Base-by-base conservation (phyloP, 2,888 invertebrate species). In the Anthrax anthrax region DNA sequence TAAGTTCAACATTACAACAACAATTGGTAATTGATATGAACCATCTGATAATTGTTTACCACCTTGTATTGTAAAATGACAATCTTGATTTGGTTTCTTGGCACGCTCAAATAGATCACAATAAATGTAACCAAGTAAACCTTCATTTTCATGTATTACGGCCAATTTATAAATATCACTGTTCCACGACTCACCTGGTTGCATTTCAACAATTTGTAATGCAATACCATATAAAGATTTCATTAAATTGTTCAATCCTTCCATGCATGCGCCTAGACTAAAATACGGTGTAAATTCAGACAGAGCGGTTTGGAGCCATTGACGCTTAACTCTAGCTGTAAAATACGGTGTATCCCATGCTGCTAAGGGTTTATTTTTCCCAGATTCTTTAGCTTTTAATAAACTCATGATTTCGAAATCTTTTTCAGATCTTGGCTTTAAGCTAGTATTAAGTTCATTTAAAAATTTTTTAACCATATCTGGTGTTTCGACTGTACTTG, bases 1-100 rank as follows among this genome's bases (percentile, higher is more conserved):
- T 46, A 96, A 73, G 51, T 91, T 92, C 47, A 96, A 68, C 84
- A 92, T 89, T 39, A 97, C 75, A 16, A 95, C 95, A 1, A 95
- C 96, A 44, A 92, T 79, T 0, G 96, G 95, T 60, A 80, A 76
- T 74, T 92, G 92, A 61, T 95, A 96, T 16, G 74, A 72, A 2
- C 88, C 88, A 60, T 90, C 82, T 0, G 78, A 62, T 49, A 86
- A 64, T 48, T 74, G 65, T 64, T 88, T 84, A 8, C 97, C 96
- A 12, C 97, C 97, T 61, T 86, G 83, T 55, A 99, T 95, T 0
- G 98, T 98, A 70, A 95, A 98, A 68, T 99, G 98, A 60, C 98
- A 98, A 67, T 99, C 98, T 72, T 95, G 95, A 67, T 88, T 84
- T 6, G 90, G 87, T 70, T 98, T 98, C n/a, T 84, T 84, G 19